phyloP scores from a whole-genome alignment of 2,888 invertebrate species.

The Sipunculus nudus region DNA sequence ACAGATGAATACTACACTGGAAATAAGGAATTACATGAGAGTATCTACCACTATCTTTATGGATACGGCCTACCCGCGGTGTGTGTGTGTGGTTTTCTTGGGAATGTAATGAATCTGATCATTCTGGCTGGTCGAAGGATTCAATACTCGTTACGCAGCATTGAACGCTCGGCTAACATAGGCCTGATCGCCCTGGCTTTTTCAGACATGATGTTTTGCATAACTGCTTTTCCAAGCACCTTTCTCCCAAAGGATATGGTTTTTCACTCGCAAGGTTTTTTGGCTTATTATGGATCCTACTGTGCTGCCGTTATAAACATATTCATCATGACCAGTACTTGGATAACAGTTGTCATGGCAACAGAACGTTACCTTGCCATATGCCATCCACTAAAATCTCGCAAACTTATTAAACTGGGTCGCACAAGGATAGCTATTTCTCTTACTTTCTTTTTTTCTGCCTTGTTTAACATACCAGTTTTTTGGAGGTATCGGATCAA shows the following conservation, averaged over 20 bases:
- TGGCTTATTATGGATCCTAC: conserved; percentile 38
- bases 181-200: conserved; percentile 79
- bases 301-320: conserved; percentile 55
- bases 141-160: conserved; percentile 29
- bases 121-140: conserved; percentile 73
- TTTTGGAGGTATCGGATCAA: conserved; percentile 38
- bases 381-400: conserved; percentile 39
- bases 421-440: conserved; percentile 39
- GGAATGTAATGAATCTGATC: conserved; percentile 81
- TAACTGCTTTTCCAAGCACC: conserved; percentile 45
- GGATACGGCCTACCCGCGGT: conserved; percentile 39
- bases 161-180: conserved; percentile 64
- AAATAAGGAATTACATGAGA: conserved; percentile 27
- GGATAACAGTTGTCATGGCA: conserved; percentile 43
- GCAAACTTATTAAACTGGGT: conserved; percentile 33
- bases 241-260: conserved; percentile 32
- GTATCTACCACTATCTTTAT: conserved; percentile 34
- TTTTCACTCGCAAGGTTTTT: conserved; percentile 14
- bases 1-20: no score
- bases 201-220: conserved; percentile 74
- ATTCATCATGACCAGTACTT: conserved; percentile 75
- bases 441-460: conserved; percentile 37
- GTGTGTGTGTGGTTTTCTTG: conserved; percentile 59
- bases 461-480: conserved; percentile 42
- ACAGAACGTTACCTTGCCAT: conserved; percentile 42